Conservation (phyloP, 2,888 invertebrate species). For the Pandemis corylana region DNA sequence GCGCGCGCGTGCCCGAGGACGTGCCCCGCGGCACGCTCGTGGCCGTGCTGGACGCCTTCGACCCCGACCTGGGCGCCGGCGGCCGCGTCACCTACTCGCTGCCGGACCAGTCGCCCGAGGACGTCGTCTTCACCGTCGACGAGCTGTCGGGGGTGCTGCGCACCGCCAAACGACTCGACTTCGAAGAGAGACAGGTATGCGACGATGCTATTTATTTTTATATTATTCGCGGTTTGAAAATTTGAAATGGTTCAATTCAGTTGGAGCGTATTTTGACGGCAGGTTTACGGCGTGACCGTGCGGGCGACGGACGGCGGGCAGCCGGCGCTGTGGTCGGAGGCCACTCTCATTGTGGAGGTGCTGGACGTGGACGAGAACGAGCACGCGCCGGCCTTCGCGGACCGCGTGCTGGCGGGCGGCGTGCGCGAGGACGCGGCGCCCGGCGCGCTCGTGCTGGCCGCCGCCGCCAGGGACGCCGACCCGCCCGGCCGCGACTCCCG, state of each 20-base stretch:
- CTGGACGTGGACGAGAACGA: constrained; percentile 98
- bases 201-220: background rate
- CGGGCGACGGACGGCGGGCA: constrained; percentile 94
- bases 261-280: background rate
- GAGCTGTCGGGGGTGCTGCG: constrained; percentile 93
- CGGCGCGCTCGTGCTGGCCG: constrained; percentile 90
- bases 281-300: constrained; percentile 93
- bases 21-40: constrained; percentile 94
- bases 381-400: constrained; percentile 92
- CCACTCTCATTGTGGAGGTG: constrained; percentile 93
- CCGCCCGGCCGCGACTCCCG: constrained; percentile 91
- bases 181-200: constrained; percentile 90
- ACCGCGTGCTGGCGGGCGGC: constrained; percentile 90
- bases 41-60: constrained; percentile 91
- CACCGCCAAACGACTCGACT: constrained; percentile 91
- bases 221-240: background rate
- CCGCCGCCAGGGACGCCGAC: constrained; percentile 92
- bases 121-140: constrained; percentile 93
- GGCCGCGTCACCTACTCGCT: constrained; percentile 93
- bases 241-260: background rate
- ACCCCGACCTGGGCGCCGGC: constrained; percentile 93
- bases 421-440: constrained; percentile 93
- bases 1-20: constrained; percentile 95
- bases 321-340: constrained; percentile 91
- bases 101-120: constrained; percentile 87